These are phyloP conservation scores for Tyrannus savana DNA, from an alignment of 2,113 vertebrate species.

Conservation along the genomic window DNA sequence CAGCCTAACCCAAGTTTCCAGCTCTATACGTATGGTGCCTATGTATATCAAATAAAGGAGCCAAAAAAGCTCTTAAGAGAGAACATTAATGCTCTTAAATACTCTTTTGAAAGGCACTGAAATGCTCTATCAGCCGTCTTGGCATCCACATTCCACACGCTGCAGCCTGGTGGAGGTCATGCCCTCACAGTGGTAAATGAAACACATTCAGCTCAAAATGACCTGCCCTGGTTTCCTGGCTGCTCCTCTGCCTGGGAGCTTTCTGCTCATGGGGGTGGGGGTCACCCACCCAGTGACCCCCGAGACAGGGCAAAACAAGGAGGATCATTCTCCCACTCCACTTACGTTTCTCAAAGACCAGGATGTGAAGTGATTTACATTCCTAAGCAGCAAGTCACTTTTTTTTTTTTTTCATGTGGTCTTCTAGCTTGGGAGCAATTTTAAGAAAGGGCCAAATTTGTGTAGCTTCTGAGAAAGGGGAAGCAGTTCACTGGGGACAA, in stretches of 20 bases:
- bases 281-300: background rate
- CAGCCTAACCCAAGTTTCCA: background rate
- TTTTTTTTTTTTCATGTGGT: background rate
- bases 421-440: background rate
- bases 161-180: background rate
- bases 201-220: background rate
- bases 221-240: background rate
- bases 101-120: background rate
- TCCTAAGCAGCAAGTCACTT: background rate
- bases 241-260: background rate
- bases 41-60: background rate
- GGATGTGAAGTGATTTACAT: slow-evolving; percentile 25
- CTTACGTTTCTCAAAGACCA: background rate
- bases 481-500: background rate
- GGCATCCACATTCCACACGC: background rate
- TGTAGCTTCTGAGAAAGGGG: background rate
- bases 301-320: background rate
- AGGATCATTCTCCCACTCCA: background rate
- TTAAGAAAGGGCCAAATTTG: background rate
- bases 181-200: background rate
- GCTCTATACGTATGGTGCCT: background rate
- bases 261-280: background rate
- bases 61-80: background rate
- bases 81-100: background rate
- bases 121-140: background rate